These are phyloP conservation scores for Labeo rohita DNA, from an alignment of 2,113 vertebrate genomes.

Conservation along the genomic window DNA sequence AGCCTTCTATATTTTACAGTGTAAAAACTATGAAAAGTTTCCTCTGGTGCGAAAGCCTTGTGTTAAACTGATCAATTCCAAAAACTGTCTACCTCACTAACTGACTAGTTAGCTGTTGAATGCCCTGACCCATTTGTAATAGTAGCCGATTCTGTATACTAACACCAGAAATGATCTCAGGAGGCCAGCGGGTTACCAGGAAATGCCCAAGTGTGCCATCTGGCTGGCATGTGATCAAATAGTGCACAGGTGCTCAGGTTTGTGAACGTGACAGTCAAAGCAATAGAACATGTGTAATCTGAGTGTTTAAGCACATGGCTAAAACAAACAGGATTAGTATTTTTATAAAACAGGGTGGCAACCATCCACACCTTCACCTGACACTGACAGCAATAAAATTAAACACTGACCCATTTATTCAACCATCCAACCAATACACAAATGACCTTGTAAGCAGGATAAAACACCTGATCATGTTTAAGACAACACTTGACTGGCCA, in stretches of 20 bases:
- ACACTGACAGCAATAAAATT: neutral
- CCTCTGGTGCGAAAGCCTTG: too few relatives aligned
- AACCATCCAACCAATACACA: neutral
- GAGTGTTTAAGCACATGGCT: neutral
- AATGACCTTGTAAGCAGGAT: neutral
- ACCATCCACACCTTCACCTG: neutral
- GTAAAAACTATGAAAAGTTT: too few relatives aligned
- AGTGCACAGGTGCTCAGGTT: constrained; percentile 4
- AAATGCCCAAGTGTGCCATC: constrained; percentile 29
- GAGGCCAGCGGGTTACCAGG: constrained; percentile 1
- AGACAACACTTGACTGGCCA: neutral
- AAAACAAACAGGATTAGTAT: neutral
- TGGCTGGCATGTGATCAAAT: constrained; percentile 12
- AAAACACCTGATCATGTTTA: neutral
- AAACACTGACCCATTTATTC: neutral
- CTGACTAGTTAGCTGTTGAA: neutral
- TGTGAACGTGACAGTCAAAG: neutral
- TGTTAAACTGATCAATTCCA: too few relatives aligned
- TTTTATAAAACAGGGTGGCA: neutral
- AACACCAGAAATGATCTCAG: neutral
- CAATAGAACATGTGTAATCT: neutral
- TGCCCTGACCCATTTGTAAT: neutral
- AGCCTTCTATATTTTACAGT: too few relatives aligned
- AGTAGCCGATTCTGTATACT: neutral
- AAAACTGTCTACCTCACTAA: neutral